Evolutionary conservation across 2,113 vertebrate species (phyloP).

Genomic region (Pollimyrus isidori): DNA sequence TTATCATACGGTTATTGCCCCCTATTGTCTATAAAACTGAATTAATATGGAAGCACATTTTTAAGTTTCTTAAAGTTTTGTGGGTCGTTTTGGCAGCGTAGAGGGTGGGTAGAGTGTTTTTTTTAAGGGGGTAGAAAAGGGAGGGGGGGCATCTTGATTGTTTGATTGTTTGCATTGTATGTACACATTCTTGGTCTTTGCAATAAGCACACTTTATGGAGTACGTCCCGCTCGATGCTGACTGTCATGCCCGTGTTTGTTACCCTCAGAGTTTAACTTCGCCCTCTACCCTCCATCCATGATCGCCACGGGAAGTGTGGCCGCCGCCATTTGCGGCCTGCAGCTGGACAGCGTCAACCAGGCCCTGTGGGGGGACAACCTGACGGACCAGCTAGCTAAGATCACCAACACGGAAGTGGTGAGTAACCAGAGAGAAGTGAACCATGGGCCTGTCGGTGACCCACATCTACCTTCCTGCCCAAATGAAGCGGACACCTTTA

Average conservation of each 20-base stretch:
- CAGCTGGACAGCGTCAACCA: constrained; percentile 73
- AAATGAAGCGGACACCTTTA: not conserved
- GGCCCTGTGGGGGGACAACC: constrained; percentile 64
- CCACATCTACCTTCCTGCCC: not conserved
- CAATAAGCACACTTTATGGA: not conserved
- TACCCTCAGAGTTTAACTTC: constrained; percentile 80
- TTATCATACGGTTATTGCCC: not conserved
- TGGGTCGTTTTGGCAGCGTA: too few relatives aligned
- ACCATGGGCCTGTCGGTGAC: not conserved
- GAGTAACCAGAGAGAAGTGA: constrained; percentile 50
- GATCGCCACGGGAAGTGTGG: constrained; percentile 92
- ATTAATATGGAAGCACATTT: not conserved
- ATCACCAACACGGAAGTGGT: constrained; percentile 96
- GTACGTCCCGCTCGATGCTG: not conserved
- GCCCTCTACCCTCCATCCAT: constrained; percentile 93
- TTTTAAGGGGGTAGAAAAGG: too few relatives aligned
- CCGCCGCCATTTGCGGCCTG: constrained; percentile 85
- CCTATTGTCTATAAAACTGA: not conserved
- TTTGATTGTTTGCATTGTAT: too few relatives aligned
- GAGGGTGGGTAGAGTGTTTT: too few relatives aligned
- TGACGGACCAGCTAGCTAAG: constrained; percentile 85
- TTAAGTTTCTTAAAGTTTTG: too few relatives aligned
- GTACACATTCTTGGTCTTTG: too few relatives aligned
- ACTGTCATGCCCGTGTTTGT: constrained; percentile 4
- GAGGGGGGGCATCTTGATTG: too few relatives aligned